These are phyloP conservation scores for Anas georgica DNA, from an alignment of 2,797 vertebrate genomes.

Conservation along the genomic window DNA sequence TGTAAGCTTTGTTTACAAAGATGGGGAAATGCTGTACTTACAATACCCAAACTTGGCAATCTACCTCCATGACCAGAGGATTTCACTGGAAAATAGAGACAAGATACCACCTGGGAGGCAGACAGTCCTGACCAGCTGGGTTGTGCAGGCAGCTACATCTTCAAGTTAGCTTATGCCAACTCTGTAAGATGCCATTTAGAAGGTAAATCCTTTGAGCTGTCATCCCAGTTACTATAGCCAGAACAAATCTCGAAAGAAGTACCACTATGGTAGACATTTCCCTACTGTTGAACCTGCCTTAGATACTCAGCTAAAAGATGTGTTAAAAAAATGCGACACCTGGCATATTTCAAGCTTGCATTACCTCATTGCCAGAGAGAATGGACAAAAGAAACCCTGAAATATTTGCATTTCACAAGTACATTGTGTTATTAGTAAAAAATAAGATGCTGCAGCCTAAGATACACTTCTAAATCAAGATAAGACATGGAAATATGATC, in stretches of 20 bases:
- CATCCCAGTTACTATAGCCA: background rate
- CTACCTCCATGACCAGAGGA: background rate
- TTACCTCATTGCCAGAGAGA: background rate
- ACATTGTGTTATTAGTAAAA: background rate
- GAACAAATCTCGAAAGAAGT: background rate
- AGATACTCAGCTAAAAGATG: background rate
- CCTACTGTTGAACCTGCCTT: background rate
- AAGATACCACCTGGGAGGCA: background rate
- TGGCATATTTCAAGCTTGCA: accelerated
- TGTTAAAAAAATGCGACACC: background rate
- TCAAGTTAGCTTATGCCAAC: background rate
- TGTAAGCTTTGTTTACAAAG: background rate
- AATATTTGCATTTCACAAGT: background rate
- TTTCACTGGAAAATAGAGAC: background rate
- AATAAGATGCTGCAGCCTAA: background rate
- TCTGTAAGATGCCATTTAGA: background rate
- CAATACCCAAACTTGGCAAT: background rate
- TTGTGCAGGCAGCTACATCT: background rate
- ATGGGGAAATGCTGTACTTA: no score
- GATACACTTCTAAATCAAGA: background rate
- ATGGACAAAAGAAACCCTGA: background rate
- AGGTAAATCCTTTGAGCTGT: background rate
- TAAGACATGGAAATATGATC: accelerated
- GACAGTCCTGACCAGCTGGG: background rate
- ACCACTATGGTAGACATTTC: background rate